These are phyloP conservation scores for Chiridota heheva DNA, from an alignment of 35 echinoderm and acorn worm genomes.

Conservation along the genomic window DNA sequence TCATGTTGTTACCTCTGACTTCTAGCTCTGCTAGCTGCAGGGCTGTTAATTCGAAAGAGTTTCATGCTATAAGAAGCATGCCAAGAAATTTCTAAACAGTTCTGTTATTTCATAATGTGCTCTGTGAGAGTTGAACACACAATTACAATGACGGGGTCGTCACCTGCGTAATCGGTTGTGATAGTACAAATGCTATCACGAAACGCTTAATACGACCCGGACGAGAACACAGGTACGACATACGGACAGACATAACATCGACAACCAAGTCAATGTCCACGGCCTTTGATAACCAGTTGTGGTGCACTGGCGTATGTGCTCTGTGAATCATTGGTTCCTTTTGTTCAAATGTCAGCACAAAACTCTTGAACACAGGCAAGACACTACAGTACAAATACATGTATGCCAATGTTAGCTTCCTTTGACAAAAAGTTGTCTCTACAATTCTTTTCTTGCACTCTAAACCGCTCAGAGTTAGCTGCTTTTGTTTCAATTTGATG, in stretches of 20 bases:
- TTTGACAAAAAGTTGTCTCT: not conserved
- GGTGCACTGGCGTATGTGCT: too few relatives aligned
- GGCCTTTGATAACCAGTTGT: too few relatives aligned
- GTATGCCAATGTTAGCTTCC: constrained; percentile 4
- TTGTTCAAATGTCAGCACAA: constrained; percentile 37
- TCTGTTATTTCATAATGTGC: constrained; percentile 38
- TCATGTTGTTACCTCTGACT: constrained; percentile 18
- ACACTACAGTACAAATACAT: constrained; percentile 42
- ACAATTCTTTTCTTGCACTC: constrained; percentile 33
- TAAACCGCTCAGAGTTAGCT: constrained; percentile 2
- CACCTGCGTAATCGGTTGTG: too few relatives aligned
- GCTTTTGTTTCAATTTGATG: constrained; percentile 26
- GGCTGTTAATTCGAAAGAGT: not conserved
- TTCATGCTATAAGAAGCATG: constrained; percentile 36
- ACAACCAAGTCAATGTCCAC: too few relatives aligned
- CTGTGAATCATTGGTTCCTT: constrained; percentile 23
- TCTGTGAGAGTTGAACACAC: too few relatives aligned
- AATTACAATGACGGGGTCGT: too few relatives aligned
- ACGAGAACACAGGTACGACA: too few relatives aligned
- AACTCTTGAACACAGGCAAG: constrained; percentile 38
- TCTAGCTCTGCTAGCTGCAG: constrained; percentile 39
- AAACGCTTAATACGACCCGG: too few relatives aligned
- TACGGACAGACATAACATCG: too few relatives aligned
- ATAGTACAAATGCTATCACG: too few relatives aligned
- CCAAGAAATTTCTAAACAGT: constrained; percentile 21